These are phyloP conservation scores for Episyrphus balteatus DNA, from an alignment of 1,140 invertebrate genomes.

Conservation along the genomic window DNA sequence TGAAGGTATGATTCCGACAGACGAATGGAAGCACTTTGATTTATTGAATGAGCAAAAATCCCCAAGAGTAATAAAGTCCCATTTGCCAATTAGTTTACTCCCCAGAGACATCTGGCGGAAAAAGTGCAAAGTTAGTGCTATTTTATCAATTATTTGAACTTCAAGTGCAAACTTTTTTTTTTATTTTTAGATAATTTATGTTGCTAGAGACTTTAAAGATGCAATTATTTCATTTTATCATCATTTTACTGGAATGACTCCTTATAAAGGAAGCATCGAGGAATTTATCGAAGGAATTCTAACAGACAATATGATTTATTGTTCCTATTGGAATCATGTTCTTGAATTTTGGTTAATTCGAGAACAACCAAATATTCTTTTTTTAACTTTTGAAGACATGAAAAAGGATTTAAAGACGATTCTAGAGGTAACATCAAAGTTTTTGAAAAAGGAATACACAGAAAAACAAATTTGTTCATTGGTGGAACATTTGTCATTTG, in stretches of 20 bases:
- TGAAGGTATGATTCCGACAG: neutral
- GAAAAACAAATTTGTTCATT: no score
- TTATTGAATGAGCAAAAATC: constrained; percentile 32
- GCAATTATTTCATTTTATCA: constrained; percentile 75
- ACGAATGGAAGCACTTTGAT: constrained; percentile 16
- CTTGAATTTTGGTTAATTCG: constrained; percentile 57
- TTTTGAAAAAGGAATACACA: no score
- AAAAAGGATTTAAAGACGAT: constrained; percentile 42
- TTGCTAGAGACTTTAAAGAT: constrained; percentile 75
- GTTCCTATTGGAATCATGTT: constrained; percentile 59
- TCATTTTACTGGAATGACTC: constrained; percentile 57
- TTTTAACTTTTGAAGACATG: constrained; percentile 74
- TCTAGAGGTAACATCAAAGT: no score
- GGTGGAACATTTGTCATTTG: no score
- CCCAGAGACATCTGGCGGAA: constrained; percentile 51
- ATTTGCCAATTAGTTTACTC: constrained; percentile 56
- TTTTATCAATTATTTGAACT: neutral
- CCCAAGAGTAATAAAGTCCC: constrained; percentile 58
- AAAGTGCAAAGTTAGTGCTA: constrained; percentile 47
- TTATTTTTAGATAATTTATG: constrained; percentile 51
- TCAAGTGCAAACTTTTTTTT: neutral
- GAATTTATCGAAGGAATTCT: constrained; percentile 42
- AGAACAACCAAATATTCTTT: constrained; percentile 57
- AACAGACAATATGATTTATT: constrained; percentile 26
- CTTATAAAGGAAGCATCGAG: constrained; percentile 58